These are phyloP conservation scores for Astyanax mexicanus DNA, from an alignment of 2,797 vertebrate genomes.

Conservation along the genomic window DNA sequence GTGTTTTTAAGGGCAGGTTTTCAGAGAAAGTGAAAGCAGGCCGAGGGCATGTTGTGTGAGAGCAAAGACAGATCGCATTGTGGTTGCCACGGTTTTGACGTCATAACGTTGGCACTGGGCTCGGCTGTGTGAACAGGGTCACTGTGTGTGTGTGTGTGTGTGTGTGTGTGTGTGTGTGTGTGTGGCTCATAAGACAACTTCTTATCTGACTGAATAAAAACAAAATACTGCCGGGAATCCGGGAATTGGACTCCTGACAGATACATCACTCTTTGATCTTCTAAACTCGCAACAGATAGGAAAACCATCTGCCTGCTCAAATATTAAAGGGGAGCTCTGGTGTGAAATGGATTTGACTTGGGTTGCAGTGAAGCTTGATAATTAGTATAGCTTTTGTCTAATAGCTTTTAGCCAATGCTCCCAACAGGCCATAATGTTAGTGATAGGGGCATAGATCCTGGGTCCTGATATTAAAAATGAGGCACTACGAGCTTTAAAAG, in stretches of 20 bases:
- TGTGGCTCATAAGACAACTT: neutral
- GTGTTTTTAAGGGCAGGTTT: neutral
- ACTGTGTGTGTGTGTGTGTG: neutral
- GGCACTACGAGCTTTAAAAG: no score
- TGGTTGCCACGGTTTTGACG: slow-evolving; percentile 42
- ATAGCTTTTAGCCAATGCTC: no score
- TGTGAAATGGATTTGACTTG: neutral
- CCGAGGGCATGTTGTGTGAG: slow-evolving; percentile 19
- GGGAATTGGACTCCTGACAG: neutral
- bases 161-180: neutral
- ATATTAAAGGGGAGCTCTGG: no score
- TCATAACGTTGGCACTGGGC: slow-evolving; percentile 39
- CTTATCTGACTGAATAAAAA: neutral
- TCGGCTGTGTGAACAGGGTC: neutral
- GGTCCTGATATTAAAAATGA: no score
- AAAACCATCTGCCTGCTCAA: neutral
- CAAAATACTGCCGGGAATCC: neutral
- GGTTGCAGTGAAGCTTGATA: no score
- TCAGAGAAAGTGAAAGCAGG: neutral
- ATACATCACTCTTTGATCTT: neutral
- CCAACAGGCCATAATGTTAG: no score
- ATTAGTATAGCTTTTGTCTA: no score
- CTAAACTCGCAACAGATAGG: neutral
- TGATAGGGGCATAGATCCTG: no score
- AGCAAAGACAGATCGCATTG: slow-evolving; percentile 41